Evolutionary conservation across 1,140 invertebrate species (phyloP), one percentile per base, ranked within the genome.

Genomic region (Vanessa atalanta): DNA sequence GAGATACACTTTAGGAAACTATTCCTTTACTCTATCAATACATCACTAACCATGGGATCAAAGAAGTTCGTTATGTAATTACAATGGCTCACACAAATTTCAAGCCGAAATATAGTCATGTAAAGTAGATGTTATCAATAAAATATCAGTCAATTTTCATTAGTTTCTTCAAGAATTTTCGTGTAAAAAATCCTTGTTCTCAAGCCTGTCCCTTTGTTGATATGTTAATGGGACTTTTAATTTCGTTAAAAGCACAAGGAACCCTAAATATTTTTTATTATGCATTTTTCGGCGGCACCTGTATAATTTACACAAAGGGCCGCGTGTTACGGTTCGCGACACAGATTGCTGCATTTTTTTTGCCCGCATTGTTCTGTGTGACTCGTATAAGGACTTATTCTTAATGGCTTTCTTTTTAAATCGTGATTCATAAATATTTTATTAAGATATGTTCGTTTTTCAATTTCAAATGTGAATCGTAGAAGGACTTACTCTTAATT

Each of bases 351-450:
- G 78, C 71, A 72, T 67, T 85, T 86, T 31, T 31, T 84, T 79
- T 79, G 77, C 80, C 71, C 70, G 71, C 77, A 75, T 82, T 83
- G 83, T 84, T 85, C 84, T 88, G 86, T 88, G 83, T 79, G 79
- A 77, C 79, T 82, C 37, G 51, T 53, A 63, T 82, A 80, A 83
- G 66, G 79, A 57, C 61, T 68, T 60, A 50, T 80, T 51, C 57
- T 79, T 69, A 73, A 73, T 61, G 43, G 7, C 9, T 53, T 72
- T 8, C n/a, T 61, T 61, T 51, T 51, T 7, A 51, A 48, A 48
- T 51, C 12, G 37, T 43, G 37, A 43, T 43, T 0, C 12, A 51
- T 51, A 20, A 20, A 20, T 51, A 51, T 51, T 51, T 51, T 51
- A 14, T 51, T 15, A n/a, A 51, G 5, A 51, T 43, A 43, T 11